These are phyloP conservation scores for Atrina japonica DNA, from an alignment of 2,888 invertebrate species.

Conservation along the genomic window DNA sequence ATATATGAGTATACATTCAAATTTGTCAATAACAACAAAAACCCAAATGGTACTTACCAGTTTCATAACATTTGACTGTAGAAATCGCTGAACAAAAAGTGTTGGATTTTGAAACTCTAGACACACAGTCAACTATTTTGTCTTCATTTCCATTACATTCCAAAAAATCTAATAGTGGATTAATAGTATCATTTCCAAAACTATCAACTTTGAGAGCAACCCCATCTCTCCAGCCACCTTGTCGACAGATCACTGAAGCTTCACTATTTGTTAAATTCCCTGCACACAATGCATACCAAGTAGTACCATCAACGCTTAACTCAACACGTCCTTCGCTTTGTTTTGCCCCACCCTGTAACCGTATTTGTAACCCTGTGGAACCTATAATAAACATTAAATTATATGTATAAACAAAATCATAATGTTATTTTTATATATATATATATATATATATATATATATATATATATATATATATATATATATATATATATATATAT, in stretches of 20 bases:
- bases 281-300: conserved; percentile 87
- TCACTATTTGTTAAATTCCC: conserved; percentile 86
- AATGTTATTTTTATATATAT: too few relatives aligned
- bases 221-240: conserved; percentile 83
- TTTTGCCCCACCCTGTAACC: conserved; percentile 49
- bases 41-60: too few relatives aligned
- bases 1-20: too few relatives aligned
- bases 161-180: conserved; percentile 5
- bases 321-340: conserved; percentile 57
- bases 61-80: conserved; percentile 50
- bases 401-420: too few relatives aligned
- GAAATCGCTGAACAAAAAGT: conserved; percentile 35
- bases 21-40: too few relatives aligned
- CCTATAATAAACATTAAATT: conserved; percentile 32
- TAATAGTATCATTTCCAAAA: conserved; percentile 27
- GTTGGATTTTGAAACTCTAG: neutral
- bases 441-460: too few relatives aligned
- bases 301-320: conserved; percentile 80
- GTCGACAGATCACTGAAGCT: conserved; percentile 86
- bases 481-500: too few relatives aligned
- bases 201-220: conserved; percentile 37
- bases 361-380: conserved; percentile 40
- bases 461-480: too few relatives aligned
- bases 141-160: conserved; percentile 49
- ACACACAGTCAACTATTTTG: conserved; percentile 35